These are phyloP conservation scores for Eilema sororculum DNA, from an alignment of 2,888 invertebrate genomes.

Conservation along the genomic window DNA sequence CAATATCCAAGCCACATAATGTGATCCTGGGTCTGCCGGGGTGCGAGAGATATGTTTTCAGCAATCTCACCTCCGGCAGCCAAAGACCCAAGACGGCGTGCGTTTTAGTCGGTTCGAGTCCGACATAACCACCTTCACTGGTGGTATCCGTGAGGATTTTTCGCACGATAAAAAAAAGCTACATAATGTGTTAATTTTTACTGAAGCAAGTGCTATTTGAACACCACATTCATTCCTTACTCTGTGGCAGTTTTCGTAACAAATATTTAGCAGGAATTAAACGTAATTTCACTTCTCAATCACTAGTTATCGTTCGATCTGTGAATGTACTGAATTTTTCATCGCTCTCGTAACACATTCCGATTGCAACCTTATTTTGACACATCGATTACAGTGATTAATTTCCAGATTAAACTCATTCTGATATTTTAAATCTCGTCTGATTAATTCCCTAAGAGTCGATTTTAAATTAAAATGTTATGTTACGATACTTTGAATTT, in stretches of 20 bases:
- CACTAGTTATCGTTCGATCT: slow-evolving; percentile 57
- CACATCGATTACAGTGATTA: slow-evolving; percentile 66
- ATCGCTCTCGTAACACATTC: slow-evolving; percentile 49
- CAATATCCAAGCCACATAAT: background rate
- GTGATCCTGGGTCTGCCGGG: too few species aligned
- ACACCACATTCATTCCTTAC: slow-evolving; percentile 14
- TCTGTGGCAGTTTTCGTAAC: slow-evolving; percentile 36
- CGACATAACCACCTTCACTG: too few species aligned
- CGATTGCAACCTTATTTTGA: slow-evolving; percentile 58
- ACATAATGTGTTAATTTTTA: background rate
- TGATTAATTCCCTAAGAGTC: slow-evolving; percentile 8
- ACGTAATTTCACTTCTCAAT: slow-evolving; percentile 61
- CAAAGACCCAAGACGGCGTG: too few species aligned
- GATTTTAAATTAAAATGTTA: slow-evolving; percentile 3
- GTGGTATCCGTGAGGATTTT: too few species aligned
- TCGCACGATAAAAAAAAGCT: too few species aligned
- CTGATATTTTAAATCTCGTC: slow-evolving; percentile 25
- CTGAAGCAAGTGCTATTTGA: background rate
- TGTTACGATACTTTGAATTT: too few species aligned
- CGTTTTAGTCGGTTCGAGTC: too few species aligned
- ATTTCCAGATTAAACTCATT: slow-evolving; percentile 42
- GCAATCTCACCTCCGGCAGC: too few species aligned
- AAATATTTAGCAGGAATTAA: slow-evolving; percentile 50
- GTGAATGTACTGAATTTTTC: slow-evolving; percentile 58
- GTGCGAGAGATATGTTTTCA: too few species aligned